A percentile compares a stretch with the other conserved stretches of the same genome.
phyloP scores from a whole-genome alignment of 2,113 vertebrate species.

The Siniperca chuatsi region DNA sequence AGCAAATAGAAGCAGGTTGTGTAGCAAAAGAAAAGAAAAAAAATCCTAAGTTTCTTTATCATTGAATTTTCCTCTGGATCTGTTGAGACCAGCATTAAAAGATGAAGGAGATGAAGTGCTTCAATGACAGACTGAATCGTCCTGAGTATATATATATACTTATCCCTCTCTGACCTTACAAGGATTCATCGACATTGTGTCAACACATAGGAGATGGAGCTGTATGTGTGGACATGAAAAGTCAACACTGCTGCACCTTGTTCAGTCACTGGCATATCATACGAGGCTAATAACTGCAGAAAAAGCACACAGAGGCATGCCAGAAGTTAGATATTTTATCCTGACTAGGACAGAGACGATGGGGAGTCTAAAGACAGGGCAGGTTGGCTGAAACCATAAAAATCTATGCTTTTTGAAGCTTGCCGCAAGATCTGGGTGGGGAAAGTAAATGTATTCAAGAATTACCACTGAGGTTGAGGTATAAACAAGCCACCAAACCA shows the following conservation, averaged over 20 bases:
- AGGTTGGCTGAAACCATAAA: neutral
- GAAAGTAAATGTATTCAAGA: neutral
- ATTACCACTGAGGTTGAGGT: neutral
- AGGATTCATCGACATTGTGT: slow-evolving; percentile 63
- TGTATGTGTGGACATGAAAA: slow-evolving; percentile 67
- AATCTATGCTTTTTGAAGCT: neutral
- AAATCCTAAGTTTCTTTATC: neutral
- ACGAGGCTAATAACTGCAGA: slow-evolving; percentile 30
- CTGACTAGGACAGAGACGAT: slow-evolving; percentile 9
- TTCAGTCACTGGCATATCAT: slow-evolving; percentile 40
- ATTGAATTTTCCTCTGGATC: slow-evolving; percentile 14
- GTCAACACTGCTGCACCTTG: slow-evolving; percentile 63
- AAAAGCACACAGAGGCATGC: slow-evolving; percentile 5
- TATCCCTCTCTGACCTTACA: slow-evolving; percentile 61
- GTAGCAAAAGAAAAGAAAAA: neutral
- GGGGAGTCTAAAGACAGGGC: neutral
- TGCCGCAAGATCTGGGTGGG: neutral
- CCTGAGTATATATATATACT: slow-evolving; percentile 27
- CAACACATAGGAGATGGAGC: slow-evolving; percentile 54
- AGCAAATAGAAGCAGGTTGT: neutral
- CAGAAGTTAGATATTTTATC: neutral
- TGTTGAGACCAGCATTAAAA: slow-evolving; percentile 14
- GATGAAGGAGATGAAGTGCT: slow-evolving; percentile 28
- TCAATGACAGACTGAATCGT: slow-evolving; percentile 10
- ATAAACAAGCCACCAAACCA: neutral